Evolutionary conservation across 2,888 invertebrate species (phyloP), one percentile per base, ranked within the genome.

Genomic region (Drosophila ochracea): DNA sequence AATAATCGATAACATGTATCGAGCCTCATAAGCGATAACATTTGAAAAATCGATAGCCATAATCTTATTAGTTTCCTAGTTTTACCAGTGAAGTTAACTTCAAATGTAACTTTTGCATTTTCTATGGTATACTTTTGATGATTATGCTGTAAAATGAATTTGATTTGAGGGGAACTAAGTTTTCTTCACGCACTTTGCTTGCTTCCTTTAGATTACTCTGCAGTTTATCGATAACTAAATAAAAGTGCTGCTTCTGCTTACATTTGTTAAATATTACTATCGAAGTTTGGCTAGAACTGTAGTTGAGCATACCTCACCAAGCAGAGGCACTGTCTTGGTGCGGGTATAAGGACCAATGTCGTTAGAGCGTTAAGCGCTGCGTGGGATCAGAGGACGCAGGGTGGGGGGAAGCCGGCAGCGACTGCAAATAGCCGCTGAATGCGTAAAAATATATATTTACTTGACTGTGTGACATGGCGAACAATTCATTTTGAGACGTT

Each of bases 401-500:
- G 35, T 2, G 10, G 9, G 19, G 9, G 35, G 28, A 19, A 30
- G 31, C 60, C 60, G 31, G 21, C 65, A 57, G 50, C 16, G 57
- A 37, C 49, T 33, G 41, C 33, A 57, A 58, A 52, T 63, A 25
- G 59, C 54, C 64, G 54, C 47, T 57, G 68, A 67, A 82, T 70
- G 78, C 68, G 65, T 65, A 57, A 60, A 82, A 66, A 68, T 68
- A 75, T 64, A 82, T 67, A 82, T 80, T 80, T 70, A 62, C 75
- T 78, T 68, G 82, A 72, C 67, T 72, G 49, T 77, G 68, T 68
- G 73, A 72, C 78, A 68, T 64, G 63, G 50, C 76, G 41, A 68
- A 81, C 73, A 81, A 68, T 81, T 79, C 76, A 79, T 78, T 71
- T 68, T 35, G 59, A 66, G 64, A 50, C 54, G 39, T 53, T 58